Evolutionary conservation across 2,888 invertebrate species (phyloP).

Genomic region (Chrysopilus asiliformis): DNA sequence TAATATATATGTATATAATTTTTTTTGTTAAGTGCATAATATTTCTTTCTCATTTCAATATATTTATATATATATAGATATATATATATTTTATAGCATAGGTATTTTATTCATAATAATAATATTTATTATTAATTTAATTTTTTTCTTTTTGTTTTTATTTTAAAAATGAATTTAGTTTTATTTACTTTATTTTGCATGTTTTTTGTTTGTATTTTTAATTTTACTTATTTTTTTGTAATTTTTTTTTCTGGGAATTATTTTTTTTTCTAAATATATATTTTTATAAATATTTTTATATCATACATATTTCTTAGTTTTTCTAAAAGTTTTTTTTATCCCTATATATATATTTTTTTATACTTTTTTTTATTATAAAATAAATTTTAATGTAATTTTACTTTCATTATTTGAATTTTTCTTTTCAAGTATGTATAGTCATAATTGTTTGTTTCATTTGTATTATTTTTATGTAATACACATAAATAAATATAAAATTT

Average conservation of each 20-base stretch:
- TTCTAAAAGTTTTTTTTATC: too few relatives aligned
- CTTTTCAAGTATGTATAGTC: too few relatives aligned
- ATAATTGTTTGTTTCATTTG: too few relatives aligned
- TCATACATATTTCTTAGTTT: constrained; percentile 12
- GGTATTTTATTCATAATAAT: too few relatives aligned
- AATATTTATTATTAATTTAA: constrained; percentile 16
- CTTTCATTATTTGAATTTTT: too few relatives aligned
- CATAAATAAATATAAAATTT: too few relatives aligned
- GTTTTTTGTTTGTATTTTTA: constrained; percentile 7
- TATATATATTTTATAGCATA: too few relatives aligned
- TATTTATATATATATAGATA: constrained; percentile 1
- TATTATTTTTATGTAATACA: too few relatives aligned
- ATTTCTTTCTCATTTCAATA: neutral
- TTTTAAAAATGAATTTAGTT: constrained; percentile 9
- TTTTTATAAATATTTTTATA: constrained; percentile 16
- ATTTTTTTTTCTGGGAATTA: constrained; percentile 13
- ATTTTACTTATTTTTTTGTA: constrained; percentile 9
- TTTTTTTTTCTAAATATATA: constrained; percentile 13
- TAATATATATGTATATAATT: constrained; percentile 5
- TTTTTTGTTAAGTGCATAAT: constrained; percentile 4
- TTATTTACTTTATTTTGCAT: constrained; percentile 8
- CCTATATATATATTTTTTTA: too few relatives aligned
- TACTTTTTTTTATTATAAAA: too few relatives aligned
- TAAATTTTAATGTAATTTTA: too few relatives aligned
- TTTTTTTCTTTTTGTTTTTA: constrained; percentile 9